A percentile compares a stretch with the other conserved stretches of the same genome.
Evolutionary conservation across 2,888 invertebrate genomes (phyloP).

Genomic region (Limnephilus auricula): DNA sequence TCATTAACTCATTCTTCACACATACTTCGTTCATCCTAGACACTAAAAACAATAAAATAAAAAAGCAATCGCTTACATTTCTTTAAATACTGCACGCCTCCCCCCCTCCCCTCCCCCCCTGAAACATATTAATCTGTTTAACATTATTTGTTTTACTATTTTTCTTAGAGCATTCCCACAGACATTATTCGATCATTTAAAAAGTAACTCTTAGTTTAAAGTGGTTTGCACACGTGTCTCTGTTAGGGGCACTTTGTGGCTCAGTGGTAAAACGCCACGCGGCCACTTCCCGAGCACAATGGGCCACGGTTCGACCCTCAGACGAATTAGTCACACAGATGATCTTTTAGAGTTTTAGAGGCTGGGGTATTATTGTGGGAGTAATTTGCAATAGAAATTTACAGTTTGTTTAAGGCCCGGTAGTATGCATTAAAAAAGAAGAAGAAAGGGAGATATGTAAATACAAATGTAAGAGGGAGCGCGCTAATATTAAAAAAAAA

Average conservation of each 20-base stretch:
- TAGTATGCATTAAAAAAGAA: too few species aligned
- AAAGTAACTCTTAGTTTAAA: slow-evolving; percentile 5
- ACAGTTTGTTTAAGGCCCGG: background rate
- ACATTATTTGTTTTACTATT: too few species aligned
- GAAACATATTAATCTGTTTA: too few species aligned
- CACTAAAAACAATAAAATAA: too few species aligned
- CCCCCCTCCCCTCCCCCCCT: too few species aligned
- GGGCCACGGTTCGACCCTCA: background rate
- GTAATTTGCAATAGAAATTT: background rate
- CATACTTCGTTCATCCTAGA: too few species aligned
- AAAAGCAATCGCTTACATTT: too few species aligned
- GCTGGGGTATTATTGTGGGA: background rate
- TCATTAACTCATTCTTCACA: too few species aligned
- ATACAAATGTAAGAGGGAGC: too few species aligned
- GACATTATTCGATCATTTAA: background rate
- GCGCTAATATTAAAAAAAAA: too few species aligned
- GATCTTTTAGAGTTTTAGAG: background rate
- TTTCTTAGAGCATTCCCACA: background rate
- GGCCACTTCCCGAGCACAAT: background rate
- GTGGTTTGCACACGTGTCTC: background rate
- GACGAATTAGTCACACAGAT: slow-evolving; percentile 15
- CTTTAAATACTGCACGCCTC: too few species aligned
- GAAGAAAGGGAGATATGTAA: too few species aligned
- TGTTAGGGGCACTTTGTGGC: background rate
- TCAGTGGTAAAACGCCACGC: background rate